phyloP scores from a whole-genome alignment of 2,113 vertebrate genomes.

The Peucedramus taeniatus region DNA sequence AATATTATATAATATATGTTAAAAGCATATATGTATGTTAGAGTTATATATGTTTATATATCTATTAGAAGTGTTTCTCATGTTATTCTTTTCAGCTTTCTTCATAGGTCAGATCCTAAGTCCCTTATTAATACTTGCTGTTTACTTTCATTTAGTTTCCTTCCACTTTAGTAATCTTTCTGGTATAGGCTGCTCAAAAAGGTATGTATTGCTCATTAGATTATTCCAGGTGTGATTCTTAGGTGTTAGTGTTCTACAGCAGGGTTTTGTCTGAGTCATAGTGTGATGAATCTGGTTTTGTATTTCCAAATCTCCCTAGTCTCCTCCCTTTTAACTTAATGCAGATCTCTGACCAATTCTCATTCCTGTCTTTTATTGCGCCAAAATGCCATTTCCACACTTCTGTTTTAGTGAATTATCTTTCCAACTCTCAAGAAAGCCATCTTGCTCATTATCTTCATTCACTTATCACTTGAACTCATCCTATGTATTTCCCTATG shows the following conservation, averaged over 20 bases:
- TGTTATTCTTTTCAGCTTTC: background rate
- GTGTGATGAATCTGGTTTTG: background rate
- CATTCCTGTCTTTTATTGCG: background rate
- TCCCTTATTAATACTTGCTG: background rate
- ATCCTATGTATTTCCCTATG: background rate
- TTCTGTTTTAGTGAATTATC: background rate
- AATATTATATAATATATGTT: background rate
- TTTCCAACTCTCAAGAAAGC: background rate
- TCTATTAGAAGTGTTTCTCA: background rate
- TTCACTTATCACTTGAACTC: background rate
- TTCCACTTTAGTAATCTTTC: background rate
- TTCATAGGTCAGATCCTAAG: background rate
- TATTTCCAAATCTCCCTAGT: background rate
- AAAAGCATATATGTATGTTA: background rate
- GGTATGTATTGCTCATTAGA: background rate
- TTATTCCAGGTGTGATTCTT: background rate
- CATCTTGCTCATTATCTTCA: background rate
- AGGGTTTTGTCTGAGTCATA: background rate
- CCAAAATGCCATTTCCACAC: background rate
- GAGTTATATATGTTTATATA: background rate
- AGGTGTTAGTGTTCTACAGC: background rate
- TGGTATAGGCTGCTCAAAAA: background rate
- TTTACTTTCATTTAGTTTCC: background rate
- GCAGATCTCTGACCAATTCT: background rate
- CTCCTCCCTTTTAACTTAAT: background rate